phyloP scores from a whole-genome alignment of 2,888 invertebrate genomes.

The Callimorpha dominula region DNA sequence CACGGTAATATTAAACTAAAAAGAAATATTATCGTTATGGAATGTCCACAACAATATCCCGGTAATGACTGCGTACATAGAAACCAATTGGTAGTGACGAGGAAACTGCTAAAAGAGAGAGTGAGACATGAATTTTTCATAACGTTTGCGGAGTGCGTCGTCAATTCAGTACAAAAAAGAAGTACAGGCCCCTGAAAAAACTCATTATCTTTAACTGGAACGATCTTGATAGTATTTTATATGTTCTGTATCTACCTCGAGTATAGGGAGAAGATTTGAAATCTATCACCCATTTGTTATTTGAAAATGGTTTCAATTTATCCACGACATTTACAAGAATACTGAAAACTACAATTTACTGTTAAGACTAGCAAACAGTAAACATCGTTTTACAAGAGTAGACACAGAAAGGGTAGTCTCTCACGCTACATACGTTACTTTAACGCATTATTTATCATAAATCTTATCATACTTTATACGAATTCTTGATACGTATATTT shows the following conservation, averaged over 20 bases:
- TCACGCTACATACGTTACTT: not conserved
- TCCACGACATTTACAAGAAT: conserved; percentile 34
- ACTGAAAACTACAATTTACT: conserved; percentile 29
- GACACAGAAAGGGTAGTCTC: not conserved
- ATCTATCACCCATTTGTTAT: conserved; percentile 33
- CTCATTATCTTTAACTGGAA: no score
- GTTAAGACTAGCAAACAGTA: conserved; percentile 12
- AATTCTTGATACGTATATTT: no score
- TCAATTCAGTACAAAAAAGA: conserved; percentile 23
- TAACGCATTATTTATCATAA: not conserved
- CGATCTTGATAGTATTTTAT: not conserved
- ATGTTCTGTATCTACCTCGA: not conserved
- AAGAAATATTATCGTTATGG: conserved; percentile 25
- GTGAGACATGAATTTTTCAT: conserved; percentile 26
- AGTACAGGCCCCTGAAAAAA: no score
- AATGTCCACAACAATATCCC: conserved; percentile 6
- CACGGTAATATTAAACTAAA: conserved; percentile 11
- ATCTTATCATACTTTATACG: not conserved
- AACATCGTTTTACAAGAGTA: not conserved
- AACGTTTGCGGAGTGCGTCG: conserved; percentile 23
- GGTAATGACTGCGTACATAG: conserved; percentile 17
- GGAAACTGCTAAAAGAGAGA: conserved; percentile 18
- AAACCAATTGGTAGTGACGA: conserved; percentile 16
- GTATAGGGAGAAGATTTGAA: conserved; percentile 22
- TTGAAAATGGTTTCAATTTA: conserved; percentile 44